phyloP scores from a whole-genome alignment of 2,113 vertebrate genomes.

The Periophthalmus modestus region DNA sequence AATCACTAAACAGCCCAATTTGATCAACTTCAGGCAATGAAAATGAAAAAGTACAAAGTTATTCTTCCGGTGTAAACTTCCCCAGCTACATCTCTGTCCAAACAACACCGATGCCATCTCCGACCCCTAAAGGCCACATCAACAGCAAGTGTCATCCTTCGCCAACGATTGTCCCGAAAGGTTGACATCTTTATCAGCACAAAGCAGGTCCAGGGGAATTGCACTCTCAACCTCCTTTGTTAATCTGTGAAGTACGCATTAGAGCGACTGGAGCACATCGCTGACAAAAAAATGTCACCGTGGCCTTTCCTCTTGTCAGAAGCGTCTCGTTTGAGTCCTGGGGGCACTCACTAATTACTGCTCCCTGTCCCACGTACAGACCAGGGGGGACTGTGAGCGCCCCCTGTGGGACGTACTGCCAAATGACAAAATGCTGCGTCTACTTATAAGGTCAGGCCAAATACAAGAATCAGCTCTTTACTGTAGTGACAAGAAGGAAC shows the following conservation, averaged over 20 bases:
- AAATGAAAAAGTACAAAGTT: slow-evolving; percentile 11
- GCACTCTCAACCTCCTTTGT: slow-evolving; percentile 64
- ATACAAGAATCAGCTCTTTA: slow-evolving; percentile 46
- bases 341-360: slow-evolving; percentile 72
- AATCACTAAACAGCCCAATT: not conserved
- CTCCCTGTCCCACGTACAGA: slow-evolving; percentile 50
- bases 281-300: slow-evolving; percentile 76
- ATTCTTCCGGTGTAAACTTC: slow-evolving; percentile 24
- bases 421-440: slow-evolving; percentile 49
- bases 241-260: slow-evolving; percentile 63
- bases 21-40: not conserved
- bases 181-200: slow-evolving; percentile 63
- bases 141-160: slow-evolving; percentile 32
- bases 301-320: slow-evolving; percentile 75
- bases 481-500: slow-evolving; percentile 50
- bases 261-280: slow-evolving; percentile 41
- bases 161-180: slow-evolving; percentile 53
- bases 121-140: slow-evolving; percentile 34
- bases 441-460: slow-evolving; percentile 53
- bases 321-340: slow-evolving; percentile 63
- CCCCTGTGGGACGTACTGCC: slow-evolving; percentile 13
- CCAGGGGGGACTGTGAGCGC: slow-evolving; percentile 14
- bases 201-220: slow-evolving; percentile 57
- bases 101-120: slow-evolving; percentile 55
- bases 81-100: slow-evolving; percentile 27